Conservation (phyloP, 2,113 vertebrate genomes). For the Gallinago media region DNA sequence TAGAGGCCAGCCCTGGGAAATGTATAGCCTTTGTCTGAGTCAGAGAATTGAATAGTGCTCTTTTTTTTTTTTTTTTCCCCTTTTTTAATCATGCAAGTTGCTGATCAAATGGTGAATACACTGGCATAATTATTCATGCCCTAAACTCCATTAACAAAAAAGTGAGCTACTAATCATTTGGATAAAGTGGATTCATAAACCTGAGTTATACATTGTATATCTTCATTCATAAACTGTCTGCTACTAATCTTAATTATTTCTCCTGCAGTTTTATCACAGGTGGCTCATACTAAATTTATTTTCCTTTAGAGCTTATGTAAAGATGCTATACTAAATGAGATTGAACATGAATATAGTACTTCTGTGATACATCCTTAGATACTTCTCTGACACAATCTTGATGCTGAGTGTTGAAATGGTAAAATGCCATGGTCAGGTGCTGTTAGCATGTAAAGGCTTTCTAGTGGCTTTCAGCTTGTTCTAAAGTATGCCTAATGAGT, state of each 20-base stretch:
- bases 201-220: background rate
- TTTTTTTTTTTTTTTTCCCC: background rate
- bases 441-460: background rate
- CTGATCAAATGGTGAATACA: background rate
- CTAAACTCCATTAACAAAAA: background rate
- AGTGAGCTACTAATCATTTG: conserved; percentile 17
- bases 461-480: background rate
- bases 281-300: conserved; percentile 40
- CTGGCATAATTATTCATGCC: background rate
- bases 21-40: background rate
- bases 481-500: background rate
- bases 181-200: conserved; percentile 15
- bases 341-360: background rate
- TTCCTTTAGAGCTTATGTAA: conserved; percentile 21
- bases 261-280: background rate
- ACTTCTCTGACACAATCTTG: background rate
- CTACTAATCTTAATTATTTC: conserved; percentile 47
- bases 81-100: background rate
- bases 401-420: background rate
- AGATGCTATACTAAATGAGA: background rate
- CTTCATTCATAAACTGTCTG: conserved; percentile 18
- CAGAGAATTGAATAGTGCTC: background rate
- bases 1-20: background rate
- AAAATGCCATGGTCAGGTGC: background rate
- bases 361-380: background rate